These are phyloP conservation scores for Lepidurus arcticus DNA, from an alignment of 1,140 invertebrate genomes.

Conservation along the genomic window DNA sequence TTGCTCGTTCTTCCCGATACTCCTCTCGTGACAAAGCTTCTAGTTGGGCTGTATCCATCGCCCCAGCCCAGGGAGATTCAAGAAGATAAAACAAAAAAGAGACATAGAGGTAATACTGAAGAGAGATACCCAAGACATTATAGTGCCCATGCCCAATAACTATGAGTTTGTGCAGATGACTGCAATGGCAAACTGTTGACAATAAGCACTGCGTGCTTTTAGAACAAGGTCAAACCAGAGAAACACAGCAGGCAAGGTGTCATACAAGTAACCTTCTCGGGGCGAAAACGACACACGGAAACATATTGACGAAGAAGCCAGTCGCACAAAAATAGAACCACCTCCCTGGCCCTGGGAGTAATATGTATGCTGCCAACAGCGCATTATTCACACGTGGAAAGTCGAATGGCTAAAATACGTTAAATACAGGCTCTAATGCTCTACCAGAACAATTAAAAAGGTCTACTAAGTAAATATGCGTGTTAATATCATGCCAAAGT, in stretches of 20 bases:
- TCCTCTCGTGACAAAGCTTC: constrained; percentile 35
- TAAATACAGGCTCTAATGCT: too few relatives aligned
- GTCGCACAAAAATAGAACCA: constrained; percentile 12
- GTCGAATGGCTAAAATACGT: too few relatives aligned
- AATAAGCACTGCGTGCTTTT: too few relatives aligned
- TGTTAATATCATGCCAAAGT: too few relatives aligned
- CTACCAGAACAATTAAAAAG: too few relatives aligned
- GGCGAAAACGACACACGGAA: neutral
- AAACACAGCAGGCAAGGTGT: neutral
- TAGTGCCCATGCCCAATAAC: neutral
- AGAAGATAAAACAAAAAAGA: neutral
- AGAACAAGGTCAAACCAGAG: neutral
- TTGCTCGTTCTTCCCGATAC: constrained; percentile 33
- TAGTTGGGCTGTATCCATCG: constrained; percentile 28
- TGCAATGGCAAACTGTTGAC: too few relatives aligned
- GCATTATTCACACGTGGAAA: too few relatives aligned
- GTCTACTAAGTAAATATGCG: too few relatives aligned
- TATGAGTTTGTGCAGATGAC: too few relatives aligned
- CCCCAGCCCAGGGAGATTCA: neutral
- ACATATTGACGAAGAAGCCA: neutral
- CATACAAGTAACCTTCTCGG: neutral
- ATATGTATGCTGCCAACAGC: neutral
- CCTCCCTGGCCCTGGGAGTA: neutral
- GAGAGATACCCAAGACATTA: neutral
- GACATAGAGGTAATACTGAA: neutral